Evolutionary conservation across 1,140 invertebrate genomes (phyloP).

Genomic region (Megalonaias nervosa): DNA sequence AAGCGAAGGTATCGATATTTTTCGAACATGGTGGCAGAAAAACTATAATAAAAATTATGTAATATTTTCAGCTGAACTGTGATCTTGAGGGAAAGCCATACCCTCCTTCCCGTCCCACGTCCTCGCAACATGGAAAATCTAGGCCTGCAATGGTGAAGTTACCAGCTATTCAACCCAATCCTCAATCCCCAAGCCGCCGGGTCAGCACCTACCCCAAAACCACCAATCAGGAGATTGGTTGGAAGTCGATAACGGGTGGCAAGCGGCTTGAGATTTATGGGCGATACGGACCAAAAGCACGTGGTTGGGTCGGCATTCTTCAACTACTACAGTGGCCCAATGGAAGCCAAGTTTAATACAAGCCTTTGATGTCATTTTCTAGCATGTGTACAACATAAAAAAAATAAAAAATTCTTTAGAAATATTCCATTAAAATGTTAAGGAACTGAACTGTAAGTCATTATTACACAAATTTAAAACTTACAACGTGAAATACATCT

Average conservation of each 20-base stretch:
- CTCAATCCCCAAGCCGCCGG: background rate
- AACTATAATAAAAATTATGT: background rate
- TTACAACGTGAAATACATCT: background rate
- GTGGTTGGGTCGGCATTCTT: slow-evolving; percentile 23
- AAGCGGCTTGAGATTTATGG: background rate
- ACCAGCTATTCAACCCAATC: slow-evolving; percentile 18
- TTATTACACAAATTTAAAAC: background rate
- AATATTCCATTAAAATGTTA: background rate
- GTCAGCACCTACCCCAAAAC: slow-evolving; percentile 30
- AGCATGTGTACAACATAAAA: background rate
- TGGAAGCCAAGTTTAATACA: slow-evolving; percentile 1
- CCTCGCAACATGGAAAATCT: background rate
- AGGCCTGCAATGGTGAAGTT: slow-evolving; percentile 15
- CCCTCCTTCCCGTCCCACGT: background rate
- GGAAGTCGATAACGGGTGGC: slow-evolving; percentile 22
- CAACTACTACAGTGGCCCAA: slow-evolving; percentile 18
- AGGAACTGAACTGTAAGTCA: background rate
- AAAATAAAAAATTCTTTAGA: background rate
- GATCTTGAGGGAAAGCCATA: slow-evolving; percentile 12
- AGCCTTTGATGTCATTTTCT: background rate
- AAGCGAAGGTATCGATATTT: background rate
- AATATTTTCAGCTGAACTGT: slow-evolving; percentile 25
- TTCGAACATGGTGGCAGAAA: background rate
- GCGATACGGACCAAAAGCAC: slow-evolving; percentile 3
- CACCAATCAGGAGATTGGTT: slow-evolving; percentile 41